Base-by-base conservation (phyloP, 2,797 vertebrate genomes). In the Microctenopoma lineatum region DNA sequence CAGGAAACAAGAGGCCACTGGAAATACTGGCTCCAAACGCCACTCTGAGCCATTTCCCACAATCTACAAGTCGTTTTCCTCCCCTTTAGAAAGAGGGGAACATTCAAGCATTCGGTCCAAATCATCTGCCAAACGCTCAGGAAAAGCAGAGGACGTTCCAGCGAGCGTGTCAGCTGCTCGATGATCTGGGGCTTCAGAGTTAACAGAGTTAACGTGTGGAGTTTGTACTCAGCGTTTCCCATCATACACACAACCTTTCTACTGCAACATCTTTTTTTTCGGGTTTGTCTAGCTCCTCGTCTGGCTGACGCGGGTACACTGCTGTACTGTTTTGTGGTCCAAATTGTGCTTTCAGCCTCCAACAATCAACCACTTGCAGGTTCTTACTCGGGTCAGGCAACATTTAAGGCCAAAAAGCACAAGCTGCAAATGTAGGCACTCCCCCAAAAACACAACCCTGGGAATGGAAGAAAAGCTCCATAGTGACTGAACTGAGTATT, bases 31-130 rank as follows among this genome's bases (percentile, higher is more conserved):
- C 71, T 79, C 60, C 5, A 4, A 47, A 65, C 32, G 75, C 52
- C 60, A 44, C 59, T 84, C 77, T 72, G 86, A 87, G 84, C 54
- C 41, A 60, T 69, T 86, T 82, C 84, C 79, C 73, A 59, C 74
- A 5, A 36, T 36, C 36, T 10, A 45, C 7, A 44, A 53, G 6
- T 25, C 55, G 29, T 80, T 77, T 59, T 21, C 59, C 51, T 26
- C 38, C n/a, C 8, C 4, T 26, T 25, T 21, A 21, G 16, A 48
- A 51, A 70, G 66, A 52, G 26, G 61, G 38, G 71, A 72, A 21
- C 5, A 38, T n/a, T 66, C 8, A 26, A 76, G 46, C 10, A 62
- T 13, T 52, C 69, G 15, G 38, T 73, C 26, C 41, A 27, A 34
- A 50, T 3, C 36, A 9, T 15, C 13, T 62, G 81, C 84, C 83